Evolutionary conservation across 2,888 invertebrate genomes (phyloP), one percentile per base, ranked within the genome.

Genomic region (Lypha dubia): DNA sequence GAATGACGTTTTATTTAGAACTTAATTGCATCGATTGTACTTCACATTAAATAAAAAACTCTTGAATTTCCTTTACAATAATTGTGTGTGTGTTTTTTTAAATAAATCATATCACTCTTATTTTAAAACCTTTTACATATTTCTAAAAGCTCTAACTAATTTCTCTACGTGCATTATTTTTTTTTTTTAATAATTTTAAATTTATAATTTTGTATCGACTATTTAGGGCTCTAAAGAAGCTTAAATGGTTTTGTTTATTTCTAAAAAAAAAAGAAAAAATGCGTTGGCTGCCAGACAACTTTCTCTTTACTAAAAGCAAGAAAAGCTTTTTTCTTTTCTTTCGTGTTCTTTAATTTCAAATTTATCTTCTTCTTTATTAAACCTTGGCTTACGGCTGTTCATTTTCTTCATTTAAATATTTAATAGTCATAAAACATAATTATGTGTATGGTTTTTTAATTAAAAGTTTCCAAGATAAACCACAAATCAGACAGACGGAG

Each of bases 381-480:
- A 44, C 5, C 32, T n/a, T 8, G 9, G 46, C 17, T 67, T 58
- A 46, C 5, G 60, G 35, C 28, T 60, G 44, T 60, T 44, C 51
- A n/a, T 65, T 58, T 28, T 28, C 2, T 70, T 68, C 6, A 79
- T 74, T 68, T 56, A 49, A 71, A 74, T 73, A 73, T 73, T 74
- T 56, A 63, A 60, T 32, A 58, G 17, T 58, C 17, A 53, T 46
- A 28, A 28, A 28, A 22, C 24, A 28, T 68, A 67, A 83, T 71
- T 79, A 68, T 79, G 56, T n/a, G 65, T 75, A 83, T 83, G 51
- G 74, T 11, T 79, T 79, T 83, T 83, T 83, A 79, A 83, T 83
- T 79, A 75, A 83, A 83, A 46, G 44, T 41, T 53, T 67, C 65
- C 35, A 7, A 62, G 74, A 80, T 80, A 74, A 71, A 58, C 28